A percentile compares a stretch with the other conserved stretches of the same genome.
phyloP scores from a whole-genome alignment of 2,888 invertebrate genomes.

The Drepanosiphum platanoidis region DNA sequence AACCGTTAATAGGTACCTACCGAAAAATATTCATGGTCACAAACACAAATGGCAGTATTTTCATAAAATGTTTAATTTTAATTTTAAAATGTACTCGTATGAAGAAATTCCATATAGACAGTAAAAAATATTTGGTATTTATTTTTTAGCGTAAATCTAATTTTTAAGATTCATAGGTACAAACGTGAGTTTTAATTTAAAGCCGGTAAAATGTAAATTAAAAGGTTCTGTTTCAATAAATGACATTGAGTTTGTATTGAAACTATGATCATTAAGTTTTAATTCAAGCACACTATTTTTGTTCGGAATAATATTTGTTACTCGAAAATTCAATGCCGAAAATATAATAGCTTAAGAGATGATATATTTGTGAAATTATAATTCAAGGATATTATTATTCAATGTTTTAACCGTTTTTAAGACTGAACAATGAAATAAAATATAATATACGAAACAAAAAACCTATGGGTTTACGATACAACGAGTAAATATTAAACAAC shows the following conservation, averaged over 20 bases:
- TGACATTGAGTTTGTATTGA: not conserved
- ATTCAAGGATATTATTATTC: constrained; percentile 39
- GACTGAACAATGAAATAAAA: constrained; percentile 6
- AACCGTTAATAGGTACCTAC: constrained; percentile 28
- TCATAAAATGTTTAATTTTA: not conserved
- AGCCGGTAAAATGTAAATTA: not conserved
- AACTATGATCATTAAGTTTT: not conserved
- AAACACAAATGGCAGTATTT: not conserved
- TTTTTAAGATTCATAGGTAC: not conserved
- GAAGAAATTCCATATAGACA: not conserved
- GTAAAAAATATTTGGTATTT: not conserved
- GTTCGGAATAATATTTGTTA: not conserved
- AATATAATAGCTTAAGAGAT: constrained; percentile 24
- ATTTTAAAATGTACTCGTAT: not conserved
- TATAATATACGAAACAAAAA: not conserved
- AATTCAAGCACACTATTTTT: not conserved
- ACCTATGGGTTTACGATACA: not conserved
- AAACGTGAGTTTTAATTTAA: not conserved
- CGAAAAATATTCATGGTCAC: constrained; percentile 10
- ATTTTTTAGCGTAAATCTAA: not conserved
- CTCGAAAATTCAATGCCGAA: constrained; percentile 27
- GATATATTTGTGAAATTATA: not conserved
- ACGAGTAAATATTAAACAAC: not conserved
- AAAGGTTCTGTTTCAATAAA: not conserved
- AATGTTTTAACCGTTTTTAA: constrained; percentile 32